Conservation (phyloP, 2,797 vertebrate genomes). For the Macrochelys suwanniensis region DNA sequence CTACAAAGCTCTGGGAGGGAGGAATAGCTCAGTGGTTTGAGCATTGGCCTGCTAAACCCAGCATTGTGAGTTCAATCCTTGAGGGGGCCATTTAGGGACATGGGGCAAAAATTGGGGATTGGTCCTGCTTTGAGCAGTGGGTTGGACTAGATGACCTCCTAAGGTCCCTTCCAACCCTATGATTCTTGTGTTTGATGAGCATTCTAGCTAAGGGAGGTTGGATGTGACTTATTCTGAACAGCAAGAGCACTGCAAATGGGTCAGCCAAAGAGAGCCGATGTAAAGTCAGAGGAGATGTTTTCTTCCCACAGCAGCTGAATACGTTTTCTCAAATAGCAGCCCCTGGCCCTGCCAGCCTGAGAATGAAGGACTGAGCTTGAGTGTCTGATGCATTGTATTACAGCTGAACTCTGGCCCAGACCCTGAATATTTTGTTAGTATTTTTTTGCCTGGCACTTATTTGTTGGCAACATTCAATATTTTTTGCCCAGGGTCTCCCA, state of each 20-base stretch:
- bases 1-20: not conserved
- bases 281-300: not conserved
- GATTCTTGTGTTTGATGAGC: not conserved
- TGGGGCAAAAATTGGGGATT: too few species aligned
- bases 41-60: too few species aligned
- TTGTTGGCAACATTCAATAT: conserved; percentile 18
- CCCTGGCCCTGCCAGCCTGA: conserved; percentile 30
- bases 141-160: too few species aligned
- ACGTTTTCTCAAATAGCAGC: not conserved
- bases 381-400: not conserved
- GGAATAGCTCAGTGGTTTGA: too few species aligned
- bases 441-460: conserved; percentile 18
- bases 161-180: too few species aligned
- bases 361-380: conserved; percentile 11
- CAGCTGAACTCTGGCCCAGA: conserved; percentile 36
- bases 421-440: not conserved
- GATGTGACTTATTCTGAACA: not conserved
- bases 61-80: too few species aligned
- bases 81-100: too few species aligned
- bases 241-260: not conserved
- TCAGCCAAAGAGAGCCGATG: not conserved
- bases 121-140: too few species aligned
- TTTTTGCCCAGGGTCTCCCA: not conserved
- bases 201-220: not conserved
- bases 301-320: conserved; percentile 2